These are phyloP conservation scores for Andrena bucephala DNA, from an alignment of 2,888 invertebrate genomes.

Conservation along the genomic window DNA sequence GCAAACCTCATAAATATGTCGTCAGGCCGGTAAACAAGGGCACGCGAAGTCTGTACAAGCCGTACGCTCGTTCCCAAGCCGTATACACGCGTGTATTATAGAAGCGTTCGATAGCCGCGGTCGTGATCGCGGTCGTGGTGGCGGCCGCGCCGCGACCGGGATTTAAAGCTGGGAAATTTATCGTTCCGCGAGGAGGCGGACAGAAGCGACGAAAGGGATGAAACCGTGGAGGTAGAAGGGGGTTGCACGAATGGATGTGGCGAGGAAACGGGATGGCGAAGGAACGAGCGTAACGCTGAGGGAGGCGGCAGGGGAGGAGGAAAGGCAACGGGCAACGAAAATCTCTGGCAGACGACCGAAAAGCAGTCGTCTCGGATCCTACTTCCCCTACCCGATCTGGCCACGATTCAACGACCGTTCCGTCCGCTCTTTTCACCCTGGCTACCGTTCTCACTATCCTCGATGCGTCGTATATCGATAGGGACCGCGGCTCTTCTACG, in stretches of 20 bases:
- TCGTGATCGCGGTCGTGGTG: constrained; percentile 54
- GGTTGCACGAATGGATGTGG: constrained; percentile 27
- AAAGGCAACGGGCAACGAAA: constrained; percentile 42
- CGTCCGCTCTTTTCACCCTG: constrained; percentile 44
- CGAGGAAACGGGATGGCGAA: constrained; percentile 11
- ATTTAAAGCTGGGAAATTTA: constrained; percentile 80
- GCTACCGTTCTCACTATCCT: constrained; percentile 32
- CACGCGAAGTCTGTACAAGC: constrained; percentile 70
- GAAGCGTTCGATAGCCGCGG: constrained; percentile 60
- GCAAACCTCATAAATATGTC: constrained; percentile 76
- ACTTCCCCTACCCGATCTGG: constrained; percentile 54
- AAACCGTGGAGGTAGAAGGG: constrained; percentile 27
- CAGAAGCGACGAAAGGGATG: constrained; percentile 72
- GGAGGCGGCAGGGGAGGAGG: background rate
- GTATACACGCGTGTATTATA: constrained; percentile 40
- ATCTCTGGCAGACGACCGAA: constrained; percentile 63
- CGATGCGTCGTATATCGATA: background rate
- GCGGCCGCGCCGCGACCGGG: constrained; percentile 66
- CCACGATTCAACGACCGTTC: constrained; percentile 69
- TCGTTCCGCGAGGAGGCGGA: constrained; percentile 74
- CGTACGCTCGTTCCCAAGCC: constrained; percentile 48
- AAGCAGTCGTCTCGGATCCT: constrained; percentile 63
- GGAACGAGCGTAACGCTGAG: constrained; percentile 14
- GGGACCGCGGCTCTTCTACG: constrained; percentile 19
- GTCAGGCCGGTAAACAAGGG: constrained; percentile 75